These are phyloP conservation scores for Bombyx huttoni DNA, from an alignment of 2,888 invertebrate genomes.

Conservation along the genomic window DNA sequence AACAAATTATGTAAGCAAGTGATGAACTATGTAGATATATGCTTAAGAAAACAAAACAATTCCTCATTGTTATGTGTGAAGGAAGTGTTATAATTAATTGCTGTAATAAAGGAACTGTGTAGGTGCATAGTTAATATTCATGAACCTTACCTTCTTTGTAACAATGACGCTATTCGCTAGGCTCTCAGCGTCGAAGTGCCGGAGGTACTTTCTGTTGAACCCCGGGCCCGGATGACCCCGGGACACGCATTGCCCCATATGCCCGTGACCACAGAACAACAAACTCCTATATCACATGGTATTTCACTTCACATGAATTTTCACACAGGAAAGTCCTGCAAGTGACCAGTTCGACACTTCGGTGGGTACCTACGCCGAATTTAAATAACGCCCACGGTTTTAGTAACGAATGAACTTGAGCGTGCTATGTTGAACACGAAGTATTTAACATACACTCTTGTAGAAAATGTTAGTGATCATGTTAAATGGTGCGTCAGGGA, in stretches of 20 bases:
- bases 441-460: background rate
- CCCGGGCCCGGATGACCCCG: conserved; percentile 70
- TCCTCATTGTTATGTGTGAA: background rate
- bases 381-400: conserved; percentile 13
- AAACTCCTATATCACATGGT: conserved; percentile 18
- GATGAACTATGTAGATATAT: background rate
- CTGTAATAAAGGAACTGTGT: background rate
- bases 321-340: conserved; percentile 10
- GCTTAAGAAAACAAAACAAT: background rate
- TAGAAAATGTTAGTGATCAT: background rate
- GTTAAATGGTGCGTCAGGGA: background rate
- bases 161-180: conserved; percentile 50
- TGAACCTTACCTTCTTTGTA: conserved; percentile 35
- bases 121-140: background rate
- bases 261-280: conserved; percentile 29
- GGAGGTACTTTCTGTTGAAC: conserved; percentile 31
- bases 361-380: conserved; percentile 7
- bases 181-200: conserved; percentile 63
- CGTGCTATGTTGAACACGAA: background rate
- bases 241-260: conserved; percentile 86
- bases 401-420: conserved; percentile 8
- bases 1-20: no score
- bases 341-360: conserved; percentile 3
- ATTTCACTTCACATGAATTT: conserved; percentile 14
- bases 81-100: background rate